Evolutionary conservation across 2,888 invertebrate genomes (phyloP).

Genomic region (Quadriops clusia): DNA sequence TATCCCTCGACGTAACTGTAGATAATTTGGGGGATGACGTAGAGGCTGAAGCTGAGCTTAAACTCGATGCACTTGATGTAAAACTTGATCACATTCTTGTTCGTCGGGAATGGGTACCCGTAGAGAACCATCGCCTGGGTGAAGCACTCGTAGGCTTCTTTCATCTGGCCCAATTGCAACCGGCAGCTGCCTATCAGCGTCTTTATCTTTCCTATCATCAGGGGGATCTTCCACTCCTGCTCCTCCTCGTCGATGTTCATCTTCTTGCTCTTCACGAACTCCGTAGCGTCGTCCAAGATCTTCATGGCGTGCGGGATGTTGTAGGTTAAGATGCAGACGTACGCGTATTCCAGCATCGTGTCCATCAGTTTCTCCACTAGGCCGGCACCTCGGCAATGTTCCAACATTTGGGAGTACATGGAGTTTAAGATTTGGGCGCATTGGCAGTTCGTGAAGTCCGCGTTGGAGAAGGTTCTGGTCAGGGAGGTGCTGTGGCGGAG

Average conservation of each 20-base stretch:
- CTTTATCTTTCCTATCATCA: slow-evolving; percentile 36
- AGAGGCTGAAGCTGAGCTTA: slow-evolving; percentile 19
- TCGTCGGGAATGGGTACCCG: slow-evolving; percentile 34
- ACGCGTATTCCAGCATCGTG: slow-evolving; percentile 46
- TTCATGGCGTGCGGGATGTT: slow-evolving; percentile 47
- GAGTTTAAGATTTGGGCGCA: slow-evolving; percentile 45
- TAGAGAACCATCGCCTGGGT: slow-evolving; percentile 33
- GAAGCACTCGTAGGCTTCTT: slow-evolving; percentile 32
- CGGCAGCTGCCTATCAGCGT: slow-evolving; percentile 36
- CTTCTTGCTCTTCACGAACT: slow-evolving; percentile 25
- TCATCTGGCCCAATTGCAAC: slow-evolving; percentile 32
- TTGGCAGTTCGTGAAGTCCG: slow-evolving; percentile 45
- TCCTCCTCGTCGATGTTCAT: slow-evolving; percentile 18
- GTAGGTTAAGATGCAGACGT: slow-evolving; percentile 41
- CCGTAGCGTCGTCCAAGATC: slow-evolving; percentile 41
- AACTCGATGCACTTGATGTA: slow-evolving; percentile 24
- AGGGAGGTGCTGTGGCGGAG: slow-evolving; percentile 26
- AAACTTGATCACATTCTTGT: slow-evolving; percentile 21
- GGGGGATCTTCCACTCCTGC: slow-evolving; percentile 30
- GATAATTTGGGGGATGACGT: slow-evolving; percentile 12
- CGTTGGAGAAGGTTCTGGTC: slow-evolving; percentile 36
- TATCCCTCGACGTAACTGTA: slow-evolving; percentile 26
- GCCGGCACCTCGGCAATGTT: slow-evolving; percentile 51
- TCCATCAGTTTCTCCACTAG: slow-evolving; percentile 38
- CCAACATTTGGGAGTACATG: slow-evolving; percentile 46